Percentiles rank a stretch among this genome's conserved stretches.
Evolutionary conservation across 2,888 invertebrate genomes (phyloP).

Genomic region (Flabesymbios commensalis): DNA sequence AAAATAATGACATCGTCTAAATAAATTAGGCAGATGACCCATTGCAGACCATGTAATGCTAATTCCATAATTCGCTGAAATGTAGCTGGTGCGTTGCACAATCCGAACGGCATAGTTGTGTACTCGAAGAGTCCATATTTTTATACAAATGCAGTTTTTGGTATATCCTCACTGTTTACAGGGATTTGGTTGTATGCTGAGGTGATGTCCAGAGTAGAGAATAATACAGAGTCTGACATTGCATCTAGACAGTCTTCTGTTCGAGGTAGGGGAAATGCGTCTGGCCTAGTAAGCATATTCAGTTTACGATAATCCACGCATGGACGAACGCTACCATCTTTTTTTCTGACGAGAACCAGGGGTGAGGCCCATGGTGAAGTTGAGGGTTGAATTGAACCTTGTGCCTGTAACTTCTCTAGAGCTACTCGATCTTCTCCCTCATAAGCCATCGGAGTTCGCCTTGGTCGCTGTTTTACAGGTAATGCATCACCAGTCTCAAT

Average conservation of each 20-base stretch:
- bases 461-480: not conserved
- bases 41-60: conserved; percentile 3
- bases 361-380: conserved; percentile 2
- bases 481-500: not conserved
- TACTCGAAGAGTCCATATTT: not conserved
- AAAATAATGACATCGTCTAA: conserved; percentile 11
- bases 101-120: conserved; percentile 1
- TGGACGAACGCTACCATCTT: not conserved
- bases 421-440: not conserved
- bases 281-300: not conserved
- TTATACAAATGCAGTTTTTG: not conserved
- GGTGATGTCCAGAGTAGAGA: not conserved
- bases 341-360: not conserved
- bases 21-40: not conserved
- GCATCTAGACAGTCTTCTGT: not conserved
- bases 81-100: conserved; percentile 5
- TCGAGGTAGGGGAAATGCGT: not conserved
- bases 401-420: not conserved
- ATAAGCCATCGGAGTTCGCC: not conserved
- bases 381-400: not conserved
- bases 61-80: conserved; percentile 2
- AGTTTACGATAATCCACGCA: not conserved
- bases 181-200: not conserved
- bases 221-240: not conserved
- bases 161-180: not conserved